phyloP scores from a whole-genome alignment of 2,888 invertebrate genomes.

The Oscheius onirici region DNA sequence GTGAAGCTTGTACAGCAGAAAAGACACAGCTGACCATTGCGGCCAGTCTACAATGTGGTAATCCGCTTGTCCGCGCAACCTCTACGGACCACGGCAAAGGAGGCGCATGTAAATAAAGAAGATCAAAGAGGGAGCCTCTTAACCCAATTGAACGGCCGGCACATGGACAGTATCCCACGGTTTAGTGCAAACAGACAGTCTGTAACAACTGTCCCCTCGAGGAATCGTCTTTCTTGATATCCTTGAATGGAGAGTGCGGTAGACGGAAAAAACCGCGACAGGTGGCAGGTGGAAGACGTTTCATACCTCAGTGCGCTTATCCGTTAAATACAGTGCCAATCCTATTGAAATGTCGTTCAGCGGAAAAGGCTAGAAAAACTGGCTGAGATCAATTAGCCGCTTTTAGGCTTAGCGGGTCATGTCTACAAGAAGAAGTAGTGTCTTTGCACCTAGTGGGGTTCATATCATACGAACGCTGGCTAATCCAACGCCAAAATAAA shows the following conservation, averaged over 20 bases:
- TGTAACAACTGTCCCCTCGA: constrained; percentile 2
- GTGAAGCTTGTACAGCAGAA: neutral
- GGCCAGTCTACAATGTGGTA: constrained; percentile 22
- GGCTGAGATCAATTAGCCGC: neutral
- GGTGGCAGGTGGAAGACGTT: constrained; percentile 22
- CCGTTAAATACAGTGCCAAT: constrained; percentile 32
- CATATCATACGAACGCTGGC: constrained; percentile 28
- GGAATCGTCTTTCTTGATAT: neutral
- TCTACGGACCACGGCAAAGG: constrained; percentile 28
- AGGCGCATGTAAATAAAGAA: constrained; percentile 33
- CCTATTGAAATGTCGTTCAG: constrained; percentile 12
- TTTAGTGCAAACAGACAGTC: constrained; percentile 10
- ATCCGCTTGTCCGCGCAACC: constrained; percentile 31
- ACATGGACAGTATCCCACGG: constrained; percentile 30
- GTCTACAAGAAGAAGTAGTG: constrained; percentile 25
- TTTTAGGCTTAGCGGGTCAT: constrained; percentile 13
- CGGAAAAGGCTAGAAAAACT: neutral
- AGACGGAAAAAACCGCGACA: neutral
- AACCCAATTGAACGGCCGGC: constrained; percentile 31
- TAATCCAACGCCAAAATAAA: constrained; percentile 35
- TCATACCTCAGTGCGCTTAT: constrained; percentile 17
- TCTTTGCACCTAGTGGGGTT: constrained; percentile 24
- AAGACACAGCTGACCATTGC: constrained; percentile 4
- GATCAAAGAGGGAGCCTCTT: constrained; percentile 32
- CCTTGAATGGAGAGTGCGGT: constrained; percentile 2